Evolutionary conservation across 2,113 vertebrate species (phyloP).

Genomic region (Zingel zingel): DNA sequence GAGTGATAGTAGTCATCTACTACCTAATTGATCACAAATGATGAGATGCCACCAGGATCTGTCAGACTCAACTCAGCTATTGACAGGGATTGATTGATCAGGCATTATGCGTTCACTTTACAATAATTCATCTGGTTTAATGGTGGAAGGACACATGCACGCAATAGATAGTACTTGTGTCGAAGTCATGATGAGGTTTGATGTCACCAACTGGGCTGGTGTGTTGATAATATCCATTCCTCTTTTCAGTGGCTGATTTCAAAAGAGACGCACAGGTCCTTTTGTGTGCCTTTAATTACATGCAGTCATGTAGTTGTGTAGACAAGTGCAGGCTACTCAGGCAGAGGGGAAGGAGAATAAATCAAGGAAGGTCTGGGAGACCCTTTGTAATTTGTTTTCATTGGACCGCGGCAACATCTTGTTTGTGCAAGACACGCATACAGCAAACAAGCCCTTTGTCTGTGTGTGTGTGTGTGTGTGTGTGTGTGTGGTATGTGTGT

Average conservation of each 20-base stretch:
- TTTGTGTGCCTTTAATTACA: not conserved
- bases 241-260: not conserved
- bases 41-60: slow-evolving; percentile 8
- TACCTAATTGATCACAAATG: slow-evolving; percentile 8
- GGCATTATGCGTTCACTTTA: not conserved
- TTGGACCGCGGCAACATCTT: not conserved
- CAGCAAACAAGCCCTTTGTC: not conserved
- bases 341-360: not conserved
- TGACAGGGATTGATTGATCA: slow-evolving; percentile 24
- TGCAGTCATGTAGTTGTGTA: not conserved
- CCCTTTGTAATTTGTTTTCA: slow-evolving; percentile 8
- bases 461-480: not conserved
- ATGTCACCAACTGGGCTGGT: not conserved
- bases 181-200: not conserved
- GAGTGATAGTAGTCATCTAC: not conserved
- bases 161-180: not conserved
- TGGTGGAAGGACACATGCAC: not conserved
- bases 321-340: not conserved
- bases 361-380: not conserved
- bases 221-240: not conserved
- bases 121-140: not conserved
- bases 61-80: slow-evolving; percentile 17
- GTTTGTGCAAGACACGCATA: not conserved
- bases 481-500: not conserved
- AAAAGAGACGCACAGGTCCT: not conserved